These are phyloP conservation scores for Drosophila siamana DNA, from an alignment of 2,888 invertebrate species.

Conservation along the genomic window DNA sequence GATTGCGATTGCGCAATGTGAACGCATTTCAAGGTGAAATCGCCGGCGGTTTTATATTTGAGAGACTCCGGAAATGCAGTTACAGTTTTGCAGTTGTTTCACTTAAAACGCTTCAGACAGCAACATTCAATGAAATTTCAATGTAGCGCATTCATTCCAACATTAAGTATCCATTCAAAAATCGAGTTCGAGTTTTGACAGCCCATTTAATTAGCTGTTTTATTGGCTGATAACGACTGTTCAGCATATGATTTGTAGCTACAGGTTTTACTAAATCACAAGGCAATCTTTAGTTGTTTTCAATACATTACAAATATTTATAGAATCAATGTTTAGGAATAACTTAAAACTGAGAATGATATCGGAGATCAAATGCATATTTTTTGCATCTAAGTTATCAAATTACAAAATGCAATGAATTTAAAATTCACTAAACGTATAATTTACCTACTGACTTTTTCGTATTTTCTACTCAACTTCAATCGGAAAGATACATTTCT, in stretches of 20 bases:
- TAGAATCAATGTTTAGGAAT: neutral
- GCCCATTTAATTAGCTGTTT: constrained; percentile 13
- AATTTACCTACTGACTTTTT: too few species aligned
- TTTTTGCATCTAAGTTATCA: too few species aligned
- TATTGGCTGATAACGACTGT: neutral
- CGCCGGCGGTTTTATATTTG: constrained; percentile 47
- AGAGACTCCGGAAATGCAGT: constrained; percentile 51
- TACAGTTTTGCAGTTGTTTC: constrained; percentile 13
- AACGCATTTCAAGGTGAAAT: constrained; percentile 69
- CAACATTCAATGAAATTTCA: constrained; percentile 26
- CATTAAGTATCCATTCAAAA: constrained; percentile 20
- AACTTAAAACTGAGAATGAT: too few species aligned
- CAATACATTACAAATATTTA: neutral
- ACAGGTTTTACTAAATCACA: neutral
- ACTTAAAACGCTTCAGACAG: constrained; percentile 10
- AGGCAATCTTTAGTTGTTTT: neutral
- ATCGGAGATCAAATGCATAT: too few species aligned
- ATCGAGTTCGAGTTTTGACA: constrained; percentile 4
- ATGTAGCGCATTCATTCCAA: constrained; percentile 35
- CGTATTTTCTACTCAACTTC: neutral
- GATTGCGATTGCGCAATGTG: constrained; percentile 52
- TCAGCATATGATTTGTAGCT: neutral
- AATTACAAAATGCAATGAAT: too few species aligned
- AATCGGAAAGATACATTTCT: neutral
- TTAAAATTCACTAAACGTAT: too few species aligned